Conservation (phyloP, 2,797 vertebrate genomes). For the Petrocephalus schoutedeni region DNA sequence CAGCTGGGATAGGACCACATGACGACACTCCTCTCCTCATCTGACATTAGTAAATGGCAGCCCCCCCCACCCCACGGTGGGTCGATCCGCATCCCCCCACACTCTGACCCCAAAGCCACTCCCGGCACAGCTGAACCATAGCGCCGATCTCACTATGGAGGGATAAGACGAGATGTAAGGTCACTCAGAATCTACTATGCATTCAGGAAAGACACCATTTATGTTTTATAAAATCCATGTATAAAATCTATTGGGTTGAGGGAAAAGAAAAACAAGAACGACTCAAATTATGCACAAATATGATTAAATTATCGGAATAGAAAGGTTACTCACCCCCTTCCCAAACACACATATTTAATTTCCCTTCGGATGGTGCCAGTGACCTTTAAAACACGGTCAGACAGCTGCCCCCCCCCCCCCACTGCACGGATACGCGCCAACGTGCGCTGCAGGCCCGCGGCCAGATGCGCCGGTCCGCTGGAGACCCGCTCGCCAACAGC, state of each 20-base stretch:
- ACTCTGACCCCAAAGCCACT: background rate
- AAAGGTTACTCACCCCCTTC: conserved; percentile 42
- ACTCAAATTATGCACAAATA: conserved; percentile 41
- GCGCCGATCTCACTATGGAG: background rate
- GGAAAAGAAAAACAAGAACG: background rate
- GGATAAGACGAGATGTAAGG: background rate
- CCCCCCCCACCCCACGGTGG: background rate
- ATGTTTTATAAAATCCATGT: background rate
- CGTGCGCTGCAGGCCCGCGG: background rate
- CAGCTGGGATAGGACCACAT: conserved; percentile 3
- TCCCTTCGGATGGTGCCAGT: conserved; percentile 34
- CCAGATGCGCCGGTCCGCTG: background rate
- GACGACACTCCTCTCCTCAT: conserved; percentile 31
- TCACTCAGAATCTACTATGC: conserved; percentile 12
- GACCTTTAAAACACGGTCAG: conserved; percentile 36
- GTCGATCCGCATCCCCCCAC: background rate
- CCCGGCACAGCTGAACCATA: background rate
- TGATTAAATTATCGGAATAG: conserved; percentile 41
- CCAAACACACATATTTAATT: conserved; percentile 34
- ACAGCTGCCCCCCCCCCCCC: conserved; percentile 1
- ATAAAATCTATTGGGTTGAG: background rate
- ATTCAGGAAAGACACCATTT: conserved; percentile 16
- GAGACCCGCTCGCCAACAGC: conserved; percentile 28
- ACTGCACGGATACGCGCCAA: conserved; percentile 18
- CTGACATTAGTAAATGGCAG: conserved; percentile 34